These are phyloP conservation scores for Thera britannica DNA, from an alignment of 2,888 invertebrate species.

Conservation along the genomic window DNA sequence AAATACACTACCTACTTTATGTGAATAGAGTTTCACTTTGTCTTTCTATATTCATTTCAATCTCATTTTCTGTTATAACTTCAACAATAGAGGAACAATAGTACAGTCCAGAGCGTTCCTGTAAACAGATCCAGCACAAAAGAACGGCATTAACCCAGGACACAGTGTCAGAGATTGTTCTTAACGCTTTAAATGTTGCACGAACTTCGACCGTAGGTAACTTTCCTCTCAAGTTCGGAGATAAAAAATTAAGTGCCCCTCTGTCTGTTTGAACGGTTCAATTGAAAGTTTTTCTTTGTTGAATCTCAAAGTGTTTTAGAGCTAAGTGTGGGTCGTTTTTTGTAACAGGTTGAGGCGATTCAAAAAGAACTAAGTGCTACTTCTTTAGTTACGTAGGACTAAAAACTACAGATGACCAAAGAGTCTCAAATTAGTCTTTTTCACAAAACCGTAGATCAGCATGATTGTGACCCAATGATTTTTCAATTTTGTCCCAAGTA, in stretches of 20 bases:
- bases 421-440: too few species aligned
- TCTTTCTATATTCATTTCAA: too few species aligned
- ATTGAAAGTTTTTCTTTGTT: conserved; percentile 35
- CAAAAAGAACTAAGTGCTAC: not conserved
- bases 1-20: too few species aligned
- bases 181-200: conserved; percentile 66
- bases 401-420: not conserved
- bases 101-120: conserved; percentile 40
- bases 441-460: too few species aligned
- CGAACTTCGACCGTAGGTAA: conserved; percentile 57
- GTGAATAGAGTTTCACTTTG: too few species aligned
- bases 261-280: conserved; percentile 42
- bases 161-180: conserved; percentile 66
- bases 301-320: conserved; percentile 25
- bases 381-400: not conserved
- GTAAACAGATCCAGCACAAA: conserved; percentile 51
- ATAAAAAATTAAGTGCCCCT: conserved; percentile 43
- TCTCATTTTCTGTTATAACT: too few species aligned
- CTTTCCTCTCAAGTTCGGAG: conserved; percentile 33
- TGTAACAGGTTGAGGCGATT: not conserved
- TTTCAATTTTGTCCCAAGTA: too few species aligned
- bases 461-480: too few species aligned
- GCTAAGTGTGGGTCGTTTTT: conserved; percentile 2
- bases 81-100: conserved; percentile 3
- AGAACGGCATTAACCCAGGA: conserved; percentile 59